phyloP scores from a whole-genome alignment of 2,888 invertebrate species.

The Abscondita cerata region DNA sequence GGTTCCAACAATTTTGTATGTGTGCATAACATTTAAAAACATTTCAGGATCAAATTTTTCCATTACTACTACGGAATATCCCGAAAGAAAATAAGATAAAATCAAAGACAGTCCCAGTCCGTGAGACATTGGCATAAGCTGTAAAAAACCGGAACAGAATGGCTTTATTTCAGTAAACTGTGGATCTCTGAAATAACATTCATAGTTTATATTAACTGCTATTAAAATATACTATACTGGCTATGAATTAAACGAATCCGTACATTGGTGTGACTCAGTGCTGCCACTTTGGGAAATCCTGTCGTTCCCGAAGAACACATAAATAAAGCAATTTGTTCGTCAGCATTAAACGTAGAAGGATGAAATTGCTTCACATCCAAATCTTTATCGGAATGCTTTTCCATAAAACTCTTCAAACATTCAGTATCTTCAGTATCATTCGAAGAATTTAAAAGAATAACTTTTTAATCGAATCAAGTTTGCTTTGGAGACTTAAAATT shows the following conservation, averaged over 20 bases:
- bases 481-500: conserved; percentile 60
- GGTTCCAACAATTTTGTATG: conserved; percentile 51
- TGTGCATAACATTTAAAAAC: conserved; percentile 71
- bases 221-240: too few species aligned
- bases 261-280: conserved; percentile 66
- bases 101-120: conserved; percentile 78
- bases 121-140: conserved; percentile 84
- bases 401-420: conserved; percentile 56
- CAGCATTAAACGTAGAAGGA: conserved; percentile 30
- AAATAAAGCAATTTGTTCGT: conserved; percentile 42
- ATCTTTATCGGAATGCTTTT: conserved; percentile 46
- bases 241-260: background rate
- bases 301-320: conserved; percentile 75
- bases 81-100: conserved; percentile 63
- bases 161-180: too few species aligned
- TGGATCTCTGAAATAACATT: background rate
- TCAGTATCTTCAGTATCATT: conserved; percentile 53
- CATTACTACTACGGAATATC: conserved; percentile 37
- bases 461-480: conserved; percentile 55
- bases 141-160: conserved; percentile 46
- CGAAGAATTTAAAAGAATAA: conserved; percentile 65
- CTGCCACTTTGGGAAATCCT: conserved; percentile 72
- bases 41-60: conserved; percentile 72
- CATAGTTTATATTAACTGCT: too few species aligned
- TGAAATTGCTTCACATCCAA: conserved; percentile 14